Evolutionary conservation across 35 echinoderm and acorn worm genomes (phyloP).

Genomic region (Anneissia japonica): DNA sequence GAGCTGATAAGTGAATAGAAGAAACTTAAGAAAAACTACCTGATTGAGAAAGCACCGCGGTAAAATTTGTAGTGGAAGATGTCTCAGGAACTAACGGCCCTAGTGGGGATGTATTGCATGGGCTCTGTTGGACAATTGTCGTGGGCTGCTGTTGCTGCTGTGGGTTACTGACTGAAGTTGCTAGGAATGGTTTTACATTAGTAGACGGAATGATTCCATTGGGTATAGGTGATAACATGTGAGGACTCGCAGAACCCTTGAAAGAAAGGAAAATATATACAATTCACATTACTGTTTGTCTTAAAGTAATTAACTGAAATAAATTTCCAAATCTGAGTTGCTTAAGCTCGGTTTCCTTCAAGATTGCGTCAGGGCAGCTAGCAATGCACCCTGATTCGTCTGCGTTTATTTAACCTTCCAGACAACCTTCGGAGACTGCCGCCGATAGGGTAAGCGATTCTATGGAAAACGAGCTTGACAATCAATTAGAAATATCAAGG

Average conservation of each 20-base stretch:
- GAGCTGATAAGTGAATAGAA: too few relatives aligned
- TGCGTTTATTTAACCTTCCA: too few relatives aligned
- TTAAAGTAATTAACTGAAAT: too few relatives aligned
- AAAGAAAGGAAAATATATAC: not conserved
- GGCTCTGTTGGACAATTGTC: not conserved
- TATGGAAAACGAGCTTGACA: too few relatives aligned
- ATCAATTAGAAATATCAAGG: too few relatives aligned
- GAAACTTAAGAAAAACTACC: not conserved
- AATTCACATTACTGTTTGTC: too few relatives aligned
- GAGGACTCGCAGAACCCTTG: slow-evolving; percentile 1
- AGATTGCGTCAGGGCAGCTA: too few relatives aligned
- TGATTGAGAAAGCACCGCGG: not conserved
- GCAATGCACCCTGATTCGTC: too few relatives aligned
- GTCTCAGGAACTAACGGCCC: not conserved
- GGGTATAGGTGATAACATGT: not conserved
- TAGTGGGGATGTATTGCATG: not conserved
- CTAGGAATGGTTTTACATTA: not conserved
- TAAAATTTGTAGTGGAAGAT: not conserved
- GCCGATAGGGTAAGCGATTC: too few relatives aligned
- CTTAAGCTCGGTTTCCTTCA: too few relatives aligned
- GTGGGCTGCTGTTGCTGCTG: not conserved
- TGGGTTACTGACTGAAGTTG: not conserved
- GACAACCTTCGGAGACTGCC: too few relatives aligned
- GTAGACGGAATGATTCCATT: slow-evolving; percentile 11
- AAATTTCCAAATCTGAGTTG: too few relatives aligned